Base-by-base conservation (phyloP, 2,797 vertebrate species). In the Notolepis coatsorum region DNA sequence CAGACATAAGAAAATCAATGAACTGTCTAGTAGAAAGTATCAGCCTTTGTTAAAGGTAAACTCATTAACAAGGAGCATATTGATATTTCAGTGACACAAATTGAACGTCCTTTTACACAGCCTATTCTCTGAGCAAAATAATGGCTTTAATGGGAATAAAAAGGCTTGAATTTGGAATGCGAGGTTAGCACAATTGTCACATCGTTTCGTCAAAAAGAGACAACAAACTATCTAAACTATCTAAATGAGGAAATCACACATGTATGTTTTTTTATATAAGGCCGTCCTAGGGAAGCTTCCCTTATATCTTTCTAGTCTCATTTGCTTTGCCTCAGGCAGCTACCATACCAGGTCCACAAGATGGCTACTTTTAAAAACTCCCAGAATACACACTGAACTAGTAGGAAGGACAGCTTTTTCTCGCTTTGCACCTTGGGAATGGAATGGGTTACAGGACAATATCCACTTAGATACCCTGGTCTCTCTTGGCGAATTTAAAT, bases 31-130 rank as follows among this genome's bases (percentile, higher is more conserved):
- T 38, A 5, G 21, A 55, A 47, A 55, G 25, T 52, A 49, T 56
- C 17, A 30, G n/a, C 25, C 51, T 66, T 58, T 71, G 48, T 61
- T 28, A 65, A 60, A 39, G 64, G 43, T 49, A 41, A 73, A 33
- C 28, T 59, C 48, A 53, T 73, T 62, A 74, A 33, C 37, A 24
- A 49, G 37, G 18, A 47, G n/a, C 7, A 4, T 58, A 65, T 73
- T 57, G 64, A 68, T 72, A 49, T 77, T 61, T 61, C 42, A 51
- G 24, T 60, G 51, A 55, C 53, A 57, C 45, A 49, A 30, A 56
- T 33, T 59, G 33, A 68, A 42, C 21, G 20, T 50, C 39, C 33
- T 53, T 67, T 37, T 24, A 23, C n/a, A 18, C 10, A 20, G 30
- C 42, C 27, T 71, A 49, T 60, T 53, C 30, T 49, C 43, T 23